These are phyloP conservation scores for Pheosia gnoma DNA, from an alignment of 2,888 invertebrate species.

Conservation along the genomic window DNA sequence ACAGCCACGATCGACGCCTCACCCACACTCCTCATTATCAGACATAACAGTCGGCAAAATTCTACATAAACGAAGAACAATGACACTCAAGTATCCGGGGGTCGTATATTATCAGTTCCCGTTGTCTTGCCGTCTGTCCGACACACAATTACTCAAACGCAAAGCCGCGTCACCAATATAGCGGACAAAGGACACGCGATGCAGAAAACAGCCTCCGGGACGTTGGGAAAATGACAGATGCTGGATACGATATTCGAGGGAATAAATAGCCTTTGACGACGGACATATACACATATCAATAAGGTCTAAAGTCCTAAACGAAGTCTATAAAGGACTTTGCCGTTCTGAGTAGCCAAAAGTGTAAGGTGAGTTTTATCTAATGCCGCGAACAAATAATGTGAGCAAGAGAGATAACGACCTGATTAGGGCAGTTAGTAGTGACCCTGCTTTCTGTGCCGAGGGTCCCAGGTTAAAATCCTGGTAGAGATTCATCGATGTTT, in stretches of 20 bases:
- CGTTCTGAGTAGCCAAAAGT: no score
- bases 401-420: no score
- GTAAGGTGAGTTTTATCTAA: no score
- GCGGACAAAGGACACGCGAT: conserved; percentile 59
- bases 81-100: conserved; percentile 28
- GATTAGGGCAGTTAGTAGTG: no score
- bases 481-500: no score
- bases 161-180: conserved; percentile 61
- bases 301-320: no score
- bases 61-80: conserved; percentile 24
- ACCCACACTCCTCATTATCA: background rate
- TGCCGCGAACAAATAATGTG: no score
- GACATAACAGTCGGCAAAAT: background rate
- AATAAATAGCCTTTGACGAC: background rate
- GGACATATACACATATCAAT: no score
- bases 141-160: conserved; percentile 61
- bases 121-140: conserved; percentile 45
- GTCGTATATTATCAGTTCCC: conserved; percentile 43
- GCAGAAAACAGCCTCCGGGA: conserved; percentile 43
- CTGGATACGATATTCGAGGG: conserved; percentile 11
- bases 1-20: no score
- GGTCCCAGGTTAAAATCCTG: no score
- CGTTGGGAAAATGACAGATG: conserved; percentile 11
- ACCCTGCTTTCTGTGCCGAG: no score
- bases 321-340: no score